These are phyloP conservation scores for Gambusia holbrooki DNA, from an alignment of 2,113 vertebrate genomes.

Conservation along the genomic window DNA sequence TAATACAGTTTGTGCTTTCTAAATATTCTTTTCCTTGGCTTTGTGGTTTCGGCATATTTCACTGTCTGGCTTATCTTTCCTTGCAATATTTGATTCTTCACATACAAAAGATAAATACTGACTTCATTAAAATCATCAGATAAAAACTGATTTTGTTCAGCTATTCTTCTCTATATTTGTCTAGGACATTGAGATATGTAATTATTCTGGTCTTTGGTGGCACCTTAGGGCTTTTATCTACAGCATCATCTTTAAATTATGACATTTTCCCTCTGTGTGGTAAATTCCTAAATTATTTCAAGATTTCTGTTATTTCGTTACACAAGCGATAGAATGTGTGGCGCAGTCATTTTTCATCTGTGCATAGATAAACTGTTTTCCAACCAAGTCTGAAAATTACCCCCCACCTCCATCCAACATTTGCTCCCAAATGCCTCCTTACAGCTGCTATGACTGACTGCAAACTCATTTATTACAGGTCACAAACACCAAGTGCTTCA, in stretches of 20 bases:
- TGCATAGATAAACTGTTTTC: constrained; percentile 61
- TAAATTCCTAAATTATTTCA: constrained; percentile 11
- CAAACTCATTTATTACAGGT: constrained; percentile 89
- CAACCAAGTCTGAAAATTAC: constrained; percentile 33
- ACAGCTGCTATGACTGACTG: constrained; percentile 82
- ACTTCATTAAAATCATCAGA: background rate
- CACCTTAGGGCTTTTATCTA: background rate
- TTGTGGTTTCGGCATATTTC: background rate
- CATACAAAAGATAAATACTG: constrained; percentile 19
- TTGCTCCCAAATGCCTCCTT: constrained; percentile 74
- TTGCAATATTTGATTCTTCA: background rate
- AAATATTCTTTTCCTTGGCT: background rate
- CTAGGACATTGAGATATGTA: background rate
- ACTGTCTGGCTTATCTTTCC: constrained; percentile 6
- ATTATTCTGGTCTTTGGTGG: constrained; percentile 7
- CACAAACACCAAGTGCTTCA: constrained; percentile 81
- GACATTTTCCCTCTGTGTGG: background rate
- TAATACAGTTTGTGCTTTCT: background rate
- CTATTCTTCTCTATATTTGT: background rate
- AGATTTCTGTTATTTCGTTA: constrained; percentile 15
- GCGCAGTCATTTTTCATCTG: constrained; percentile 62
- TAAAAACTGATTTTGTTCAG: background rate
- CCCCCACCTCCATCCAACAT: constrained; percentile 24
- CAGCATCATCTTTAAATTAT: background rate
- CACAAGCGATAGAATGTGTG: constrained; percentile 36